Conservation (phyloP, 1,140 invertebrate genomes). For the Spodoptera frugiperda region DNA sequence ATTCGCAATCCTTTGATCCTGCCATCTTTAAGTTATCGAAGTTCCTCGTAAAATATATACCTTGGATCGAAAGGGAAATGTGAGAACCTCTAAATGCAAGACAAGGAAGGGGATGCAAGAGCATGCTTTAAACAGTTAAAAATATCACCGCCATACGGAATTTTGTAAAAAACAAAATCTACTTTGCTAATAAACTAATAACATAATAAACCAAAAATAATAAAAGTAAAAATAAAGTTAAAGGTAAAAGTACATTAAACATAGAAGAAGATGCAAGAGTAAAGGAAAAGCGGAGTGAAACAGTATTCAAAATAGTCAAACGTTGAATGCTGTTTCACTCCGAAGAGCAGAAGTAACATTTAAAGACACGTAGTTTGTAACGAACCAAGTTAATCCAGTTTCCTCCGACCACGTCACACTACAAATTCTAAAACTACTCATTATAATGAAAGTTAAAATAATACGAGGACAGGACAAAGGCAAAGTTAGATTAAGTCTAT, state of each 20-base stretch:
- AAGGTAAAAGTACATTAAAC: background rate
- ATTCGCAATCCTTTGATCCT: slow-evolving; percentile 12
- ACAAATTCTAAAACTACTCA: slow-evolving; percentile 38
- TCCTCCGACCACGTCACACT: background rate
- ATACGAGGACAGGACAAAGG: slow-evolving; percentile 30
- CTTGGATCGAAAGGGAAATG: slow-evolving; percentile 57
- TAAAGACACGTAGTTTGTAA: background rate
- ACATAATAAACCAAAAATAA: background rate
- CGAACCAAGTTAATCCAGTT: slow-evolving; percentile 6
- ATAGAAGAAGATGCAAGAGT: background rate
- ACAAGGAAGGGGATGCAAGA: slow-evolving; percentile 55
- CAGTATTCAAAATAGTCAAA: background rate
- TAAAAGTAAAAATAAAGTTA: background rate
- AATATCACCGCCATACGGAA: slow-evolving; percentile 60
- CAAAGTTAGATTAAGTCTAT: slow-evolving; percentile 47
- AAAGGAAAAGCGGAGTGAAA: background rate
- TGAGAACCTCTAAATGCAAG: slow-evolving; percentile 61
- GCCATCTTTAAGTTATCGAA: slow-evolving; percentile 10
- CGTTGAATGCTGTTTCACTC: background rate
- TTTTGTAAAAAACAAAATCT: background rate
- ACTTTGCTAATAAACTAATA: background rate
- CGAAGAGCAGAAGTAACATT: background rate
- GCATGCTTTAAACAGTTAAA: slow-evolving; percentile 58
- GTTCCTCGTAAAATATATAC: slow-evolving; percentile 21
- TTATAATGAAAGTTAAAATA: slow-evolving; percentile 42